Base-by-base conservation (phyloP, 2,113 vertebrate species). In the Hemiscyllium ocellatum region DNA sequence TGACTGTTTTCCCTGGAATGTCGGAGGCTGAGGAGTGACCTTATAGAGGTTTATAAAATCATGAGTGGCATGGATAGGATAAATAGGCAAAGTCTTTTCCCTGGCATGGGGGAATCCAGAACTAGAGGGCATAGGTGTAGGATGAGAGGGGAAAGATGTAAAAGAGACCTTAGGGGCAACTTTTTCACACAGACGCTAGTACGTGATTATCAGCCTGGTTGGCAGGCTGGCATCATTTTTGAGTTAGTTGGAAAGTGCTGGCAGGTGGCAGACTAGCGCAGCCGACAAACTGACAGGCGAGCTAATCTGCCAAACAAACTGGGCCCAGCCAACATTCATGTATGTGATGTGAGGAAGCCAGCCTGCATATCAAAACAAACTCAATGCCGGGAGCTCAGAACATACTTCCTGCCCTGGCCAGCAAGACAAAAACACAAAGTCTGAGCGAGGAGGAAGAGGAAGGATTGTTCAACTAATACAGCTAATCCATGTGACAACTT, bases 231-330 rank as follows among this genome's bases (percentile, higher is more conserved):
- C 61, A 47, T 37, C 52, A 8, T n/a, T 93, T 66, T 0, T 6
- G 8, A 47, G 29, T 68, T 66, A n/a, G 61, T 66, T n/a, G n/a
- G 37, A 37, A 19, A 91, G 33, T 93, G 89, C 65, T 93, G 89
- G 89, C 89, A 93, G 89, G n/a, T 93, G 61, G 89, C 89, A 93
- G 61, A 24, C 89, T 66, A 68, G 89, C 66, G n/a, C n/a, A 93
- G 33, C 66, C 61, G 37, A n/a, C 89, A 93, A 65, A n/a, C 61
- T 93, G 89, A 93, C 89, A 66, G 33, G 61, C 66, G 33, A 93
- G 89, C 61, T 93, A 93, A 68, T 93, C 89, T 93, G 89, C 19
- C 61, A 93, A 93, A n/a, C 56, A 93, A 93, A 68, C 89, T 37
- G 33, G 37, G 61, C n/a, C 65, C 89, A 66, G 89, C 89, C 89